phyloP scores from a whole-genome alignment of 2,888 invertebrate genomes.

The Uloborus plumipes region DNA sequence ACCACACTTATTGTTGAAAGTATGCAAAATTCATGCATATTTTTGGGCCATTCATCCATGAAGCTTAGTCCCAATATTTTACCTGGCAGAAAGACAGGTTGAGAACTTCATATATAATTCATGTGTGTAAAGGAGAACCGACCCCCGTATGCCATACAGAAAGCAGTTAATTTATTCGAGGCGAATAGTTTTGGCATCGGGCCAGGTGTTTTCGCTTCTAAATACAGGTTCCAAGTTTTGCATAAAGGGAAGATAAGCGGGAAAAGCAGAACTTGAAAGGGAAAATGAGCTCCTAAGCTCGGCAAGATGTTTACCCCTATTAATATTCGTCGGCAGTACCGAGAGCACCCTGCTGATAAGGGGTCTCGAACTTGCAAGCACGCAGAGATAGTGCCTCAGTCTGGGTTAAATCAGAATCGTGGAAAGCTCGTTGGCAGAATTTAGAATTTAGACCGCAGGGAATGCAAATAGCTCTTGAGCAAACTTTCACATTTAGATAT shows the following conservation, averaged over 20 bases:
- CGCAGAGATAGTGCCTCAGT: too few species aligned
- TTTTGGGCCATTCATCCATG: too few species aligned
- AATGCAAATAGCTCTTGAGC: too few species aligned
- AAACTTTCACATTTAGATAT: too few species aligned
- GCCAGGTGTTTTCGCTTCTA: constrained; percentile 26
- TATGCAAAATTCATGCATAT: too few species aligned
- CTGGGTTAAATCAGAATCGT: too few species aligned
- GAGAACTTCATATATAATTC: constrained; percentile 45
- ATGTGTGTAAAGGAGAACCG: constrained; percentile 1
- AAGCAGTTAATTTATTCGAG: constrained; percentile 35
- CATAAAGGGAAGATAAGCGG: constrained; percentile 51
- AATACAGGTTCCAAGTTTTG: constrained; percentile 38
- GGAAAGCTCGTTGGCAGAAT: constrained; percentile 1
- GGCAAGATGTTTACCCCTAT: constrained; percentile 33
- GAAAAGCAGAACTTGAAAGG: constrained; percentile 50
- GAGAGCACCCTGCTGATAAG: constrained; percentile 29
- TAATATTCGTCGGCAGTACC: constrained; percentile 38
- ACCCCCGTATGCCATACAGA: too few species aligned
- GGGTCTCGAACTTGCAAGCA: constrained; percentile 20
- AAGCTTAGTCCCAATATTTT: too few species aligned
- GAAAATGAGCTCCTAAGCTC: constrained; percentile 42
- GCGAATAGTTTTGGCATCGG: constrained; percentile 32
- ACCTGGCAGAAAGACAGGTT: too few species aligned
- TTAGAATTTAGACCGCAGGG: background rate
- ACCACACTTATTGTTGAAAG: too few species aligned